Base-by-base conservation (phyloP, 2,888 invertebrate species). In the Pandemis cinnamomeana region DNA sequence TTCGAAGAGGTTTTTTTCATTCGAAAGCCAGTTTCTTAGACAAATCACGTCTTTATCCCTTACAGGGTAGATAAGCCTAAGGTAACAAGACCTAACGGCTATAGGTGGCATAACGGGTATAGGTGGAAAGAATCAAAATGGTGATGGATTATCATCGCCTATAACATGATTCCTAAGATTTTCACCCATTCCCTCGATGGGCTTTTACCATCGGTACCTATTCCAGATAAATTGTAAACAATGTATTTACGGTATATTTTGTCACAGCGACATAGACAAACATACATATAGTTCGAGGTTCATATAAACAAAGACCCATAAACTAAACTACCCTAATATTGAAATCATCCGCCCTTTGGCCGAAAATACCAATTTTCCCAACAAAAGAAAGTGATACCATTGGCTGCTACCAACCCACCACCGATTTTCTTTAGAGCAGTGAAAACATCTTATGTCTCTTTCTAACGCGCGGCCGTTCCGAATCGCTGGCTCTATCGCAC, bases 391-490 rank as follows among this genome's bases (percentile, higher is more conserved):
- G 72, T 73, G 77, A 71, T 81, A 80, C 78, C 51, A 92, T 92
- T 91, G 92, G 92, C 84, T 82, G 83, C 53, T 82, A 81, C 81
- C 81, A 80, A 72, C 78, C 81, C 78, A 20, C 80, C 76, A 86
- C 79, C 87, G 82, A 85, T 88, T 89, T 88, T 83, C 86, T 75
- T 81, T 84, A 83, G 89, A 91, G 88, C 86, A 84, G 81, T 82
- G 81, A 83, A 87, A 87, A 84, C 79, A 80, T 80, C 85, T 82
- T n/a, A 79, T 78, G 78, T 90, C 90, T 75, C 84, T 75, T 76
- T 93, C 86, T 78, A 71, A 76, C 86, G 44, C 78, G 76, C 71
- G 67, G 69, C 10, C 53, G 77, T 80, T 81, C 81, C 81, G 80
- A 81, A 83, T 81, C 68, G 76, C 77, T 82, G 80, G 77, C 89